These are phyloP conservation scores for Cheilosia impressa DNA, from an alignment of 2,888 invertebrate species.

Conservation along the genomic window DNA sequence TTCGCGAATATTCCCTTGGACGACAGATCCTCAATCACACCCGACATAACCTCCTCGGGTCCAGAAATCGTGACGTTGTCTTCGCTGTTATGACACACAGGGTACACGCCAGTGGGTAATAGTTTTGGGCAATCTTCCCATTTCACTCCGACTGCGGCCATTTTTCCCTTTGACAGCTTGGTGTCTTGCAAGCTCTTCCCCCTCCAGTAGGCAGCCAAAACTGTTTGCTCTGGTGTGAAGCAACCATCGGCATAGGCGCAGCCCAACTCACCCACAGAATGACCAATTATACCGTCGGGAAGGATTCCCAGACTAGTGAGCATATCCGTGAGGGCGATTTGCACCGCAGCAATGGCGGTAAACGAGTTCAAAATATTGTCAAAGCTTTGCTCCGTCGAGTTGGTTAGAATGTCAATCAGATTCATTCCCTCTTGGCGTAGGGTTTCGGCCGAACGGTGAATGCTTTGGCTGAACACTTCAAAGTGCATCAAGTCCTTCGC, in stretches of 20 bases:
- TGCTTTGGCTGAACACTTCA: slow-evolving; percentile 91
- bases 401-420: slow-evolving; percentile 91
- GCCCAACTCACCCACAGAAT: slow-evolving; percentile 89
- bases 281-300: slow-evolving; percentile 98
- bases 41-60: slow-evolving; percentile 88
- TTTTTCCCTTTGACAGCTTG: slow-evolving; percentile 89
- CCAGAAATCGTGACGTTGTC: slow-evolving; percentile 98
- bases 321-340: slow-evolving; percentile 97
- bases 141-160: slow-evolving; percentile 96
- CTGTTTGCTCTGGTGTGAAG: slow-evolving; percentile 96
- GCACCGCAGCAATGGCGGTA: slow-evolving; percentile 96
- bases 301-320: slow-evolving; percentile 89
- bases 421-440: slow-evolving; percentile 92
- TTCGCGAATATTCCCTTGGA: slow-evolving; percentile 92
- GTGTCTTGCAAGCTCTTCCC: slow-evolving; percentile 93
- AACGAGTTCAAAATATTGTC: slow-evolving; percentile 95
- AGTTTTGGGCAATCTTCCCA: slow-evolving; percentile 92
- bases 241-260: slow-evolving; percentile 99
- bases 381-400: slow-evolving; percentile 90
- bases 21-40: slow-evolving; percentile 88
- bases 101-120: slow-evolving; percentile 91
- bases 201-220: slow-evolving; percentile 96
- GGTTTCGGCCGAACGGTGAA: slow-evolving; percentile 90
- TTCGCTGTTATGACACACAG: slow-evolving; percentile 97
- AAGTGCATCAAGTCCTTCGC: slow-evolving; percentile 93